Evolutionary conservation across 2,113 vertebrate species (phyloP), one percentile per base, ranked within the genome.

Genomic region (Coreoperca whiteheadi): DNA sequence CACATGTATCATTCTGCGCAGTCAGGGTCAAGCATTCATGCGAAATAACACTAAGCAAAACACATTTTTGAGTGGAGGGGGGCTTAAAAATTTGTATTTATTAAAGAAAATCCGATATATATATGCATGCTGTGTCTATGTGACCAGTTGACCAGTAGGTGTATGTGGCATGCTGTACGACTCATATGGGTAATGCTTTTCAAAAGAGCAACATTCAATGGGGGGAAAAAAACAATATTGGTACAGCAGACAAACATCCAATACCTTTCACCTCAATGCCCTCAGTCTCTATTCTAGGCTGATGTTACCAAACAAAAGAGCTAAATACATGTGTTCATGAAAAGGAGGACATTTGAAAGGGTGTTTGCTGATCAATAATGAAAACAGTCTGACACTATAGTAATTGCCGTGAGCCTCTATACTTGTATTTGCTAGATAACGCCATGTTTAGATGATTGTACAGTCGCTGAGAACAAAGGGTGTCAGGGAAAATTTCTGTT

Each of bases 281-380:
- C 82, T 87, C 86, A 12, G 63, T 34, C 72, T 91, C 54, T 82
- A 70, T 93, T 89, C 83, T 88, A 77, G 84, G 71, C 86, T 50
- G 80, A 87, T 61, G 67, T 82, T 70, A 41, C 74, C 56, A 32
- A 86, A 93, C 86, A 93, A 93, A 89, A 88, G 85, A 39, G 76
- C 79, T 77, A 88, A 85, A 92, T 84, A 87, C 83, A 87, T 77
- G 85, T 81, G 86, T 86, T 82, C 21, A 59, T 90, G 89, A 91
- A 91, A 92, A 88, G 91, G 59, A 79, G 75, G 18, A 77, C 79
- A 48, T 91, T 88, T 84, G 67, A 91, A 91, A 83, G 67, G 79
- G 37, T 67, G 85, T 72, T 81, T 54, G 71, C 85, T 56, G 88
- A 93, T 94, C 82, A 81, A 90, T 91, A 85, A 87, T 75, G 64